Conservation (phyloP, 1,140 invertebrate species). For the Conus ventricosus region DNA sequence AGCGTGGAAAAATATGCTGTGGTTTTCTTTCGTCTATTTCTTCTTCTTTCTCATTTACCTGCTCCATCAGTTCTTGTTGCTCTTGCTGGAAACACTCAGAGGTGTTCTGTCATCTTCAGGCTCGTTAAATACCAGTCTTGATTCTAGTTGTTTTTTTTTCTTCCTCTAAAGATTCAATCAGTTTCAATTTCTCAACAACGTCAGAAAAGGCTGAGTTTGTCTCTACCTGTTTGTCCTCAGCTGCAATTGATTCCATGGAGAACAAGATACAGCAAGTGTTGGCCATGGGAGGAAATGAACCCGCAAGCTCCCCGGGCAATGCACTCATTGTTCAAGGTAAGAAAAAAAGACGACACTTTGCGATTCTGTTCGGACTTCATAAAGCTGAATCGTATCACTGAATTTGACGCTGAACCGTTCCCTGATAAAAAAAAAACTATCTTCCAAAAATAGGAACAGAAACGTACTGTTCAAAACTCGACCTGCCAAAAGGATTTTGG, state of each 20-base stretch:
- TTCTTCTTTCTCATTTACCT: no score
- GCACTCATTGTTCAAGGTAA: constrained; percentile 76
- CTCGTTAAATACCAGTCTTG: no score
- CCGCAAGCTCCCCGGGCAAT: constrained; percentile 74
- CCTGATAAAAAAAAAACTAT: constrained; percentile 32
- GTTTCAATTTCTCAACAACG: no score
- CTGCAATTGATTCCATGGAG: constrained; percentile 50
- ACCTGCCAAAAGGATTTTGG: constrained; percentile 76
- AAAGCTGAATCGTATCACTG: constrained; percentile 44
- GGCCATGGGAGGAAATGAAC: constrained; percentile 66
- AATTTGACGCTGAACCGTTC: constrained; percentile 53
- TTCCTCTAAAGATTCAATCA: no score
- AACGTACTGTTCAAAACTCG: constrained; percentile 73
- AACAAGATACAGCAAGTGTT: constrained; percentile 71
- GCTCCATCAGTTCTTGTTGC: no score
- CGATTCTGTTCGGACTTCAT: constrained; percentile 77
- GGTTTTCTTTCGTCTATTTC: no score
- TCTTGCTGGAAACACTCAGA: no score
- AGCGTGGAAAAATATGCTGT: no score
- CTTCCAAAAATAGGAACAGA: constrained; percentile 67
- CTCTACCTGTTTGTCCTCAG: no score
- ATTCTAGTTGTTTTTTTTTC: no score
- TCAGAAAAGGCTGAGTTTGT: no score
- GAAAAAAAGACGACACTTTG: constrained; percentile 73
- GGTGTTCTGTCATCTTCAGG: no score